Percentiles rank a stretch among this genome's conserved stretches.
Conservation (phyloP, 2,888 invertebrate genomes). For the Eupithecia dodoneata region DNA sequence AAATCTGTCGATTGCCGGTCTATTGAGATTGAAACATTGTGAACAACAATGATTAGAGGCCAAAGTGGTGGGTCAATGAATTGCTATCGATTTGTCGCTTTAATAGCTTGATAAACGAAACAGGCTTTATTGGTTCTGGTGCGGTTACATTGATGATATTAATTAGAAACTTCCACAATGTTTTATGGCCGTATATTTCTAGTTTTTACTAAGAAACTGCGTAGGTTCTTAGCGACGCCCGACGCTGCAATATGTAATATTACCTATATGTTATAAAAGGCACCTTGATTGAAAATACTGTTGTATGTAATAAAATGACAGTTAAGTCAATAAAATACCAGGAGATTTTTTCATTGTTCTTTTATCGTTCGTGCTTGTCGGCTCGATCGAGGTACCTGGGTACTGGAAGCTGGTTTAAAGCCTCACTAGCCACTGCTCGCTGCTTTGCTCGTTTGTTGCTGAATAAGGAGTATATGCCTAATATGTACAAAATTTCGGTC, state of each 20-base stretch:
- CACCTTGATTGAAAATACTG: neutral
- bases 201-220: neutral
- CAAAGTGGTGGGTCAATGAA: slow-evolving; percentile 10
- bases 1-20: slow-evolving; percentile 23
- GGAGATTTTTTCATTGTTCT: neutral
- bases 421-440: neutral
- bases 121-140: neutral
- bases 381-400: neutral
- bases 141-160: neutral
- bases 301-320: neutral
- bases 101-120: slow-evolving; percentile 10
- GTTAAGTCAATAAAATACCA: neutral
- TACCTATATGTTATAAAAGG: neutral
- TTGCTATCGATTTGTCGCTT: slow-evolving; percentile 14
- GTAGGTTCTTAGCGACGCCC: neutral
- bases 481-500: neutral
- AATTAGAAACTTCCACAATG: neutral
- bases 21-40: slow-evolving; percentile 26
- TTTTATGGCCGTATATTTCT: neutral
- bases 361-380: neutral
- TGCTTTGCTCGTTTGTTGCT: neutral
- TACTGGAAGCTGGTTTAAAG: neutral
- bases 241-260: too few species aligned
- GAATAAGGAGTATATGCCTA: neutral
- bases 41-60: slow-evolving; percentile 13